Percentiles rank a stretch among this genome's conserved stretches.
Conservation (phyloP, 1,140 invertebrate genomes). For the Listronotus bonariensis region DNA sequence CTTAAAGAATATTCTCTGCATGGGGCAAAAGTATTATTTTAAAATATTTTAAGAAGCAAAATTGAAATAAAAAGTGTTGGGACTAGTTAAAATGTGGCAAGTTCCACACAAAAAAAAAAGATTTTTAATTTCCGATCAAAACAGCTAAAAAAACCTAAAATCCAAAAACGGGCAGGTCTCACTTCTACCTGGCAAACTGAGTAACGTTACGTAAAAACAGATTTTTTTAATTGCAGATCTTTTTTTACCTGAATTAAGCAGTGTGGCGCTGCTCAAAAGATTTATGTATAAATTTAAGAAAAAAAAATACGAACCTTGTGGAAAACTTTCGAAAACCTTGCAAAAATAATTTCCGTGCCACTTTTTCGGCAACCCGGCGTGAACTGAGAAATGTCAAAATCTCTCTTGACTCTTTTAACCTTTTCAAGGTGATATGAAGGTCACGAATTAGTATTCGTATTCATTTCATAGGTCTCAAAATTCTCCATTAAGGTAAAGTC, state of each 20-base stretch:
- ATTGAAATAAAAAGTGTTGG: no score
- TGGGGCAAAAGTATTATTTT: no score
- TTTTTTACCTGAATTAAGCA: background rate
- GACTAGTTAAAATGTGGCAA: no score
- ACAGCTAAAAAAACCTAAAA: no score
- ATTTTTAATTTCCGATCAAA: no score
- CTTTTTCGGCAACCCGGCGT: background rate
- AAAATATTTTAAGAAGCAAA: no score
- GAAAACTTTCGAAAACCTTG: constrained; percentile 10
- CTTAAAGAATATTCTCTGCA: no score
- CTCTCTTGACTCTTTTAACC: constrained; percentile 19
- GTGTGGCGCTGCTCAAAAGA: no score
- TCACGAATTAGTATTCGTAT: background rate
- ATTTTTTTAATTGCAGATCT: background rate
- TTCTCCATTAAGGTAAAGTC: no score
- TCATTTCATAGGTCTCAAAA: no score
- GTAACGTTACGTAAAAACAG: constrained; percentile 5
- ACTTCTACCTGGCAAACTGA: background rate
- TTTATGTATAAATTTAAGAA: background rate
- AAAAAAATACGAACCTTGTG: constrained; percentile 1
- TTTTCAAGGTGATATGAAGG: constrained; percentile 28
- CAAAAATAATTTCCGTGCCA: background rate
- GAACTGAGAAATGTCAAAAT: constrained; percentile 18
- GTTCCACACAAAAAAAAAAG: no score
- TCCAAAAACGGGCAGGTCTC: no score